A percentile compares a stretch with the other conserved stretches of the same genome.
Conservation (phyloP, 1,140 invertebrate genomes). For the Cyclargus thomasi region DNA sequence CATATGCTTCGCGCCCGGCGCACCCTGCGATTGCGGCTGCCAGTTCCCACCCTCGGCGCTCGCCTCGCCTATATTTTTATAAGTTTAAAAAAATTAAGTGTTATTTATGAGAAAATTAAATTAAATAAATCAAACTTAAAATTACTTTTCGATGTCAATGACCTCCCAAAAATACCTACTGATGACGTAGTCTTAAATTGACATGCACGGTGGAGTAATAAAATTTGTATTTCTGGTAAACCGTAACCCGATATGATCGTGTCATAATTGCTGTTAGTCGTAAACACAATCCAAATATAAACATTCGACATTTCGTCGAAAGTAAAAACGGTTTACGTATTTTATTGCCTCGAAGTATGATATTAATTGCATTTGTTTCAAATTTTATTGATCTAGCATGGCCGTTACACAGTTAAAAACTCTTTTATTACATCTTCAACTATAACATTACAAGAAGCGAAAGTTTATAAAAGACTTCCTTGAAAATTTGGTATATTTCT, state of each 20-base stretch:
- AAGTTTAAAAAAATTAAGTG: conserved; percentile 14
- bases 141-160: not conserved
- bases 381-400: not conserved
- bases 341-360: not conserved
- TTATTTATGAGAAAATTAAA: not conserved
- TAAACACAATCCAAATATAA: conserved; percentile 3
- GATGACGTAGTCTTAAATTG: not conserved
- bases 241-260: not conserved
- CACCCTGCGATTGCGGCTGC: conserved; percentile 30
- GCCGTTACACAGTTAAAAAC: not conserved
- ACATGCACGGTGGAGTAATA: not conserved
- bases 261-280: not conserved
- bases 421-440: not conserved
- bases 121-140: not conserved
- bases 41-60: conserved; percentile 32
- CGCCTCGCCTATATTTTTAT: conserved; percentile 49
- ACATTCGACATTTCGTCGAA: not conserved
- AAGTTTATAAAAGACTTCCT: not conserved
- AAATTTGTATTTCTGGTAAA: not conserved
- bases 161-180: not conserved
- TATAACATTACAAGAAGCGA: not conserved
- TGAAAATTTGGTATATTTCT: no score
- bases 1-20: conserved; percentile 47
- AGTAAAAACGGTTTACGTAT: not conserved
- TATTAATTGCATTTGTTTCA: not conserved